phyloP scores from a whole-genome alignment of 2,797 vertebrate genomes.

The Tenualosa ilisha region DNA sequence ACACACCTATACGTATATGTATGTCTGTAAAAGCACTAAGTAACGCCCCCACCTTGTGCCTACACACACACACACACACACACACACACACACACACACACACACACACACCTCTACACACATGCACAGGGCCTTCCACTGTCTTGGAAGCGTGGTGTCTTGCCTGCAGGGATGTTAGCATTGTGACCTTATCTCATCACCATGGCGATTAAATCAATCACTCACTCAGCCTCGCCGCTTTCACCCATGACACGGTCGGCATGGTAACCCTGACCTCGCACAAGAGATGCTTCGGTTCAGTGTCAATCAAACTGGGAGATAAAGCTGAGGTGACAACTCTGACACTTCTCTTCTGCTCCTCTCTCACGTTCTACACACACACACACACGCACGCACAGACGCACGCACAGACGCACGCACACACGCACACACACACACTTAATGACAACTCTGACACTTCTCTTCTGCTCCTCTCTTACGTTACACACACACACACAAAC shows the following conservation, averaged over 20 bases:
- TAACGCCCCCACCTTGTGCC: not conserved
- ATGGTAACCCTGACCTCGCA: conserved; percentile 6
- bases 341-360: no score
- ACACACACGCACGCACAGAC: no score
- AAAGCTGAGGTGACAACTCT: not conserved
- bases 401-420: no score
- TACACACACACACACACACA: conserved; percentile 11
- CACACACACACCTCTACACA: not conserved
- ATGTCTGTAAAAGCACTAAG: not conserved
- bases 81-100: conserved; percentile 13
- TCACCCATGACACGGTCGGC: conserved; percentile 4
- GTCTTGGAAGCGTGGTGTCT: not conserved
- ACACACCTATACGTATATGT: no score
- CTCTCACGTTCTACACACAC: no score
- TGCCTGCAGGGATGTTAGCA: not conserved
- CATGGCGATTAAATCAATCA: conserved; percentile 17
- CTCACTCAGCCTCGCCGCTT: not conserved
- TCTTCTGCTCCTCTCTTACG: no score
- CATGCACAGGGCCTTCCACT: not conserved
- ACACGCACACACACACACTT: no score
- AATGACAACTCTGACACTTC: no score
- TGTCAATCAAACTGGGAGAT: not conserved
- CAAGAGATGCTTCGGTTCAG: not conserved
- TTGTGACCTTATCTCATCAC: not conserved
- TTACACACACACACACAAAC: no score